Evolutionary conservation across 2,113 vertebrate species (phyloP).

Genomic region (Stercorarius parasiticus): DNA sequence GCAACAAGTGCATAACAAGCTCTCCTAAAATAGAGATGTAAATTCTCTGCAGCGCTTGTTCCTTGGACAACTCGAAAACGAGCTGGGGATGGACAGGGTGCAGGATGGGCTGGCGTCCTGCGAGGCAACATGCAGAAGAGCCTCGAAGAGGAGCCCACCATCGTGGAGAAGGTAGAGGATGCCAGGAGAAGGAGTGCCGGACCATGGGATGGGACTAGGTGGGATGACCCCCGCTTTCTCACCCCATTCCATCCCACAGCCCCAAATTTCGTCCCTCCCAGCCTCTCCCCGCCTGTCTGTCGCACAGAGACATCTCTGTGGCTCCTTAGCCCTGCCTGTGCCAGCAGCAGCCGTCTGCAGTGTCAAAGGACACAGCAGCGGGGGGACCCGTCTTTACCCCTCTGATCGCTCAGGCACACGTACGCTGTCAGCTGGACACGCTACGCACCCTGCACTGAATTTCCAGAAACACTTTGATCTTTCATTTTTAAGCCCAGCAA

Average conservation of each 20-base stretch:
- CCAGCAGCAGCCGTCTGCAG: accelerated
- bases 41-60: background rate
- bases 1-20: background rate
- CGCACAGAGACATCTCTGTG: background rate
- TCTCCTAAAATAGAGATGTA: background rate
- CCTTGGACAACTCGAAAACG: background rate
- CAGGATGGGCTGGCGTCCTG: background rate
- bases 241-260: too few relatives aligned
- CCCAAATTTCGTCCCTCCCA: background rate
- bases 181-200: background rate
- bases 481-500: background rate
- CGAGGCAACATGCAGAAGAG: background rate
- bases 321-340: accelerated
- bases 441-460: background rate
- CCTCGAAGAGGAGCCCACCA: background rate
- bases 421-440: background rate
- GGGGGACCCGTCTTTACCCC: background rate
- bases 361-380: background rate
- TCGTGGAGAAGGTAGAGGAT: background rate
- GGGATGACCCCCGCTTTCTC: background rate
- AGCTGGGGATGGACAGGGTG: background rate
- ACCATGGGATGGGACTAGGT: background rate
- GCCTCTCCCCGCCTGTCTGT: background rate
- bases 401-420: background rate
- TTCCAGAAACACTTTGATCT: slow-evolving; percentile 26